Base-by-base conservation (phyloP, 2,113 vertebrate genomes). In the Macroglossus sobrinus region DNA sequence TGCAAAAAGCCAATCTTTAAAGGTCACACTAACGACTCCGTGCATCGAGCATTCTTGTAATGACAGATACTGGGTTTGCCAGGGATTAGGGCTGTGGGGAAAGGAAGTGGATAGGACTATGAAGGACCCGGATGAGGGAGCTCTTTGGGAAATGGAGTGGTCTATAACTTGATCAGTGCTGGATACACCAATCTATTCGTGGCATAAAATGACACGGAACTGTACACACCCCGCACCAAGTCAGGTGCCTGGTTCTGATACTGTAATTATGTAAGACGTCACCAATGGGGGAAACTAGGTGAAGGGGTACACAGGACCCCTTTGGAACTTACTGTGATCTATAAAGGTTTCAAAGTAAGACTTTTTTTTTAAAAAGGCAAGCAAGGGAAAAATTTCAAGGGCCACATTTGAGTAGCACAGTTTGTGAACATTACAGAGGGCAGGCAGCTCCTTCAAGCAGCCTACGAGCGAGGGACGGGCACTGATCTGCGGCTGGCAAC, bases 401-500 rank as follows among this genome's bases (percentile, higher is more conserved):
- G 40, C 26, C 47, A 75, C 45, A 45, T 72, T 11, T 79, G 45
- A 45, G 40, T 19, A 59, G 43, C 15, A 71, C 0, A 53, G 45
- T 59, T 59, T 84, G 16, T 15, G 74, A 72, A 84, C 81, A 66
- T 28, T 5, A 59, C 24, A 64, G 61, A 92, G 71, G 40, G 2
- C n/a, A 43, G 8, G 21, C 18, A n/a, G 21, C 38, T 38, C 76
- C 84, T 50, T 59, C 22, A 26, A 30, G 6, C 1, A 47, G 3
- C 18, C 19, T 12, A 2, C 50, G 26, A 5, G 5, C 18, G 8
- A 4, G 0, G 43, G 33, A 1, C 28, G 61, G 74, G 68, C 6
- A 7, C 7, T 2, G 8, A 8, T 26, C 3, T 21, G 18, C 28
- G 22, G 76, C 8, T 0, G 13, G 4, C 35, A 11, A 38, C 0